Evolutionary conservation across 35 echinoderm and acorn worm genomes (phyloP).

Genomic region (Apostichopus californicus): DNA sequence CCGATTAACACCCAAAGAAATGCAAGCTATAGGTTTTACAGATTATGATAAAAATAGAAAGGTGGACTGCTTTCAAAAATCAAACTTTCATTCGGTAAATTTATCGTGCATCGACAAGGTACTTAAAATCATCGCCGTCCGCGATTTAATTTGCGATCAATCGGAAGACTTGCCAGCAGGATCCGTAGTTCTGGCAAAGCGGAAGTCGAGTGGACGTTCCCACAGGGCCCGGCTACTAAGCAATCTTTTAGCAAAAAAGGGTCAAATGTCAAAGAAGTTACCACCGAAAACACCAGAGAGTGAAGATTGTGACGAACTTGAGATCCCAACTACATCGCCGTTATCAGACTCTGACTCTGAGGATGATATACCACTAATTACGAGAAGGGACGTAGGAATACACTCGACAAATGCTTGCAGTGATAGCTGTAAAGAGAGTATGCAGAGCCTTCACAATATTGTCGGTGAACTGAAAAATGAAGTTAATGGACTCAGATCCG

Average conservation of each 20-base stretch:
- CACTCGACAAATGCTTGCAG: not conserved
- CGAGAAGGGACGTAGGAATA: not conserved
- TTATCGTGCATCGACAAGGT: too few species aligned
- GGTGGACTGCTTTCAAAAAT: too few species aligned
- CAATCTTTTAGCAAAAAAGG: not conserved
- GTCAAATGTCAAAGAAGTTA: too few species aligned
- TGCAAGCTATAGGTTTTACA: too few species aligned
- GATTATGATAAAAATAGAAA: too few species aligned
- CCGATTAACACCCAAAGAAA: too few species aligned
- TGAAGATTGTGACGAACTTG: too few species aligned
- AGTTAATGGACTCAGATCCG: not conserved
- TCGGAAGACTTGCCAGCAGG: not conserved
- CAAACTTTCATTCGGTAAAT: too few species aligned
- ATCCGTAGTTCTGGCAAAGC: constrained; percentile 13
- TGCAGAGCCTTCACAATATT: not conserved
- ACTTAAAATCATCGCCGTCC: not conserved
- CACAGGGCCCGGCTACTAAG: not conserved
- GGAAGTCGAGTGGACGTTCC: not conserved
- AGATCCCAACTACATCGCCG: too few species aligned
- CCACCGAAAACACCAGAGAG: too few species aligned
- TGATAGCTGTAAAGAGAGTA: not conserved
- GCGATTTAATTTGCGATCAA: constrained; percentile 2
- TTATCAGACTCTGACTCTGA: not conserved
- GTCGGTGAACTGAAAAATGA: not conserved
- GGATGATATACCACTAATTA: constrained; percentile 22